Conservation (phyloP, 2,888 invertebrate genomes). For the Macrosiphum euphorbiae region DNA sequence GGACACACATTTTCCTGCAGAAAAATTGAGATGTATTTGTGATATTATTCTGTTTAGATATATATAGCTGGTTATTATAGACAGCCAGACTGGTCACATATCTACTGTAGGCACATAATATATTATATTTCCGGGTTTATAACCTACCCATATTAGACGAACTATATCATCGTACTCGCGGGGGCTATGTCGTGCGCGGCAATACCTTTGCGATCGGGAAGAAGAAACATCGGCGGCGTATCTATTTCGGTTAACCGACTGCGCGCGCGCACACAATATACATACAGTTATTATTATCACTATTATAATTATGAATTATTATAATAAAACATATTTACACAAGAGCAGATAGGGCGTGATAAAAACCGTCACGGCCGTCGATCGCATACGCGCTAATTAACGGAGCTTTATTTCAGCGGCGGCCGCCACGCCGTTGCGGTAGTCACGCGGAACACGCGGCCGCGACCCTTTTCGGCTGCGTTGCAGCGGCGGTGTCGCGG, state of each 20-base stretch:
- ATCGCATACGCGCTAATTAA: slow-evolving; percentile 59
- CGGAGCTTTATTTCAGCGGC: slow-evolving; percentile 42
- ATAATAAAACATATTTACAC: slow-evolving; percentile 26
- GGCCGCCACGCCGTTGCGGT: background rate
- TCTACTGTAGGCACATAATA: no score
- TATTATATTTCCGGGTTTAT: no score
- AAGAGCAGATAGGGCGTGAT: slow-evolving; percentile 58
- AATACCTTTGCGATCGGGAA: background rate
- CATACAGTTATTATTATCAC: background rate
- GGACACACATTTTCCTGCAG: background rate
- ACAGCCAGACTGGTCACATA: no score
- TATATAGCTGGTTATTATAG: no score
- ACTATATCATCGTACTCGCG: background rate
- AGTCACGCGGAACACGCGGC: slow-evolving; percentile 29
- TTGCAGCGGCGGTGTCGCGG: background rate
- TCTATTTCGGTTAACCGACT: background rate
- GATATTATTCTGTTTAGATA: no score
- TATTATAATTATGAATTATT: slow-evolving; percentile 24
- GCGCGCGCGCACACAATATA: background rate
- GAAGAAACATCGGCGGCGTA: background rate
- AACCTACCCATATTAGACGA: no score
- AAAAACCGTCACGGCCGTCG: slow-evolving; percentile 62
- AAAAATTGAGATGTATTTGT: background rate
- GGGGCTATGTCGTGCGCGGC: background rate
- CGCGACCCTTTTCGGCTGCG: slow-evolving; percentile 1